phyloP scores from a whole-genome alignment of 2,888 invertebrate genomes.

The Germaria angustata region DNA sequence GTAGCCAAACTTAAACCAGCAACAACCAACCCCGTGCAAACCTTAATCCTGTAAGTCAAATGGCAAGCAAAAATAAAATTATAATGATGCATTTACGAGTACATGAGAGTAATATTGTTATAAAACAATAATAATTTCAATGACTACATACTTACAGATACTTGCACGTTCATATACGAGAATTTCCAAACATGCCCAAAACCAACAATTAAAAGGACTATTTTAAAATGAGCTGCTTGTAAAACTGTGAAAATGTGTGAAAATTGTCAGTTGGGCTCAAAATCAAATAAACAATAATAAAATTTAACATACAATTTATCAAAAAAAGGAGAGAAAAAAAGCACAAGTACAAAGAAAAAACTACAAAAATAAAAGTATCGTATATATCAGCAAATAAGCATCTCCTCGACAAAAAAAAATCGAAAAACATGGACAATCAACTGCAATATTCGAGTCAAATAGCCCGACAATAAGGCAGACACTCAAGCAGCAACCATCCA shows the following conservation, averaged over 20 bases:
- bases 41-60: neutral
- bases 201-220: conserved; percentile 1
- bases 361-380: neutral
- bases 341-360: too few species aligned
- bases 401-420: conserved; percentile 1
- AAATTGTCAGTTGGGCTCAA: conserved; percentile 60
- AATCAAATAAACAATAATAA: conserved; percentile 59
- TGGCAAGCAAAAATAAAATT: neutral
- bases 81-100: conserved; percentile 12
- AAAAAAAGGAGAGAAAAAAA: neutral
- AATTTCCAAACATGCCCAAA: neutral
- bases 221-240: conserved; percentile 38
- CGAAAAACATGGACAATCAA: conserved; percentile 21
- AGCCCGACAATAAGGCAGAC: neutral
- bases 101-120: neutral
- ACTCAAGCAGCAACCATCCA: conserved; percentile 11
- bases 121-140: neutral
- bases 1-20: neutral
- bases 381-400: conserved; percentile 50
- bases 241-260: conserved; percentile 54
- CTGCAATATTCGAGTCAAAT: conserved; percentile 25
- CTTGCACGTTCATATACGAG: neutral
- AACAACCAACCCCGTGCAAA: neutral
- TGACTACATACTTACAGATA: neutral
- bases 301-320: conserved; percentile 53